Evolutionary conservation across 2,888 invertebrate genomes (phyloP), one percentile per base, ranked within the genome.

Genomic region (Oscheius onirici): DNA sequence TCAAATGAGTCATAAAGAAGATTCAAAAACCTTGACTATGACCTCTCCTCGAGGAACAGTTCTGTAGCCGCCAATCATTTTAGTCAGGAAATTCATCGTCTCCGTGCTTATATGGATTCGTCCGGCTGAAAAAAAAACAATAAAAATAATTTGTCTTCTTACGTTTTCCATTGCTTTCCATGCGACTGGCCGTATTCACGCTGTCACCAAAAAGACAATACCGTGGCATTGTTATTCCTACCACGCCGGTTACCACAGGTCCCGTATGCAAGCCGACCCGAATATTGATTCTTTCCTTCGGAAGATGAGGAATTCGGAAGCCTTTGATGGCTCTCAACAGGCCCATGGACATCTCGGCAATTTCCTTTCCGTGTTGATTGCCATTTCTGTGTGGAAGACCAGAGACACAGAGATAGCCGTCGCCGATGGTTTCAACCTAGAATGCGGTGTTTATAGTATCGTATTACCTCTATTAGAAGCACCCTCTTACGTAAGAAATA

Each of bases 131-230:
- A 73, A n/a, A n/a, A n/a, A n/a, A n/a, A n/a, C n/a, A n/a, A n/a
- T n/a, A n/a, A n/a, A n/a, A n/a, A n/a, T n/a, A n/a, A n/a, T n/a
- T n/a, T n/a, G n/a, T n/a, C n/a, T n/a, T 15, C 26, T 58, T 24
- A 86, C 86, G 85, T 77, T 85, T 84, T 54, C 84, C 80, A 70
- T 86, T 83, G 65, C 76, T 77, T 60, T 85, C 85, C 85, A 85
- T 86, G 41, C 85, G 51, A 51, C 79, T 77, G 0, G 85, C 85
- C 1, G 85, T 85, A 63, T 85, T 85, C 22, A 85, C 83, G 15
- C 82, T 79, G 66, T 85, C 85, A 28, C 85, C 85, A 54, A 85
- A 85, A 8, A 85, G 71, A 69, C 85, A 85, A 57, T 86, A 85
- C n/a, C 85, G 70, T 5, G 81, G 83, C 83, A 83, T 83, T 10